Evolutionary conservation across 1,140 invertebrate genomes (phyloP), one percentile per base, ranked within the genome.

Genomic region (Drosophila insularis): DNA sequence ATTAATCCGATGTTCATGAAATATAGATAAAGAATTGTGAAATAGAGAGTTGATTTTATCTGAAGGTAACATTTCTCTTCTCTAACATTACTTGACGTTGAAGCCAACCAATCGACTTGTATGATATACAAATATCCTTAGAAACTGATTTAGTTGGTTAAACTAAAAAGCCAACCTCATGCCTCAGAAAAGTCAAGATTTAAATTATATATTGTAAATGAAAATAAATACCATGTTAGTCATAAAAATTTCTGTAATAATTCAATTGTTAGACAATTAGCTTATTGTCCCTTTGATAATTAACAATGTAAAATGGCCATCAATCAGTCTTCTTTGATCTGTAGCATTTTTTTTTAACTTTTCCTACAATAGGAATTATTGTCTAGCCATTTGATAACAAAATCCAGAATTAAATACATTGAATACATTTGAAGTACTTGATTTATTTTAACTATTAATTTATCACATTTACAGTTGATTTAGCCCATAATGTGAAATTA

Each of bases 391-490:
- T 40, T 39, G 35, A 60, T 13, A 32, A 60, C 11, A 46, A 46
- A 46, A 40, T 60, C 35, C 60, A 27, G 5, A 11, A 62, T 27
- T 62, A 43, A 61, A 61, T 21, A 61, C 8, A 21, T 50, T 21
- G 17, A n/a, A n/a, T n/a, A n/a, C 43, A 50, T 50, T 50, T 50
- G 43, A 43, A 63, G 19, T 4, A 31, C 27, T 63, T 63, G 56
- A 82, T 71, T 68, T 75, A 71, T 37, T 82, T 67, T 10, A 71
- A 69, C 84, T 72, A 89, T 82, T 89, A 80, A 89, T 89, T 89
- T 89, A 89, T 89, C 84, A 70, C 67, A 50, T 80, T 89, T 71
- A 74, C 84, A 76, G 76, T 89, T 89, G 84, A 89, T 84, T 89
- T 80, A 53, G 74, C 80, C 65, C 67, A 68, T 74, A 84, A 80